A percentile compares a stretch with the other conserved stretches of the same genome.
Conservation (phyloP, 1,140 invertebrate genomes). For the Zophobas morio region DNA sequence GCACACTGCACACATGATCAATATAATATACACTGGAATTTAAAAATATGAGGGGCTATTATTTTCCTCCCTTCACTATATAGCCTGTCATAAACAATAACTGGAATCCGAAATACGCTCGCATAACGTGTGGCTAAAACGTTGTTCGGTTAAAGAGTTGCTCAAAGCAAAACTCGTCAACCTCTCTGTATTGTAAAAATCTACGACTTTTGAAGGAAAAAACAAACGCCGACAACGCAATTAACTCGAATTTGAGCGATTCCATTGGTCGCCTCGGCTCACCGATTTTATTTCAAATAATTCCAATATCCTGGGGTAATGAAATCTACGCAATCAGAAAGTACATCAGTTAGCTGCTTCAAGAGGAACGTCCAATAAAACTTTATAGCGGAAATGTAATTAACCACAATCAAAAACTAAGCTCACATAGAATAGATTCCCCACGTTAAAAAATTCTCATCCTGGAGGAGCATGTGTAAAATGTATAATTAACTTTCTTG, state of each 20-base stretch:
- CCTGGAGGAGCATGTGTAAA: too few relatives aligned
- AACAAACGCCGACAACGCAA: slow-evolving; percentile 33
- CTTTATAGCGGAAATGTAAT: too few relatives aligned
- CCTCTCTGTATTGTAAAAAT: slow-evolving; percentile 15
- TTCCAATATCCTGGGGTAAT: slow-evolving; percentile 22
- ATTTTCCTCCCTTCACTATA: slow-evolving; percentile 53
- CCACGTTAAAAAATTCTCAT: too few relatives aligned
- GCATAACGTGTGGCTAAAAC: slow-evolving; percentile 40
- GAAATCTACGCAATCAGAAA: slow-evolving; percentile 8
- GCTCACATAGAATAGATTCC: too few relatives aligned
- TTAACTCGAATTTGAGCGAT: slow-evolving; percentile 14
- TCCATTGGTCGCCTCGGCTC: slow-evolving; percentile 5
- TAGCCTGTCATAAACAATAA: slow-evolving; percentile 55
- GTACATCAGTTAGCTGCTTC: not conserved
- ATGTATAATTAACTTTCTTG: too few relatives aligned
- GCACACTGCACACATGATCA: slow-evolving; percentile 52
- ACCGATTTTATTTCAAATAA: slow-evolving; percentile 31
- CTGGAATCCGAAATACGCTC: slow-evolving; percentile 48
- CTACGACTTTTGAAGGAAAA: slow-evolving; percentile 14
- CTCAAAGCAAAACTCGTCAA: slow-evolving; percentile 27
- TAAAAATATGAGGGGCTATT: slow-evolving; percentile 56
- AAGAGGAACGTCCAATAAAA: not conserved
- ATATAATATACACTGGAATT: slow-evolving; percentile 55
- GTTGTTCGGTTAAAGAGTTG: slow-evolving; percentile 31
- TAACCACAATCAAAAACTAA: too few relatives aligned